Conservation (phyloP, 2,888 invertebrate species). For the Syrphus vitripennis region DNA sequence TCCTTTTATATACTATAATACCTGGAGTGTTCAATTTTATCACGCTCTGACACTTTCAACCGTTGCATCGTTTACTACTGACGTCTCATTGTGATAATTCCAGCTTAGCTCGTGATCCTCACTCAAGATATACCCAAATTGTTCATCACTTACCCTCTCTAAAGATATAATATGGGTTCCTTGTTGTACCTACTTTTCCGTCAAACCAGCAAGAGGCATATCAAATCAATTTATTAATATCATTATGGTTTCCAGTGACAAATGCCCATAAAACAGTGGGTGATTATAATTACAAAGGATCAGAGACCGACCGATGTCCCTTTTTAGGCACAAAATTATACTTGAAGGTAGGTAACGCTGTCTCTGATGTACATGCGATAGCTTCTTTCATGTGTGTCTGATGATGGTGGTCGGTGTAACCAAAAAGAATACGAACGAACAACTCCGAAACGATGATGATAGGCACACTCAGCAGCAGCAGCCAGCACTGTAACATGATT, state of each 20-base stretch:
- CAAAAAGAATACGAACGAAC: neutral
- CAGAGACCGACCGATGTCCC: slow-evolving; percentile 39
- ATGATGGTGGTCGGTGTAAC: neutral
- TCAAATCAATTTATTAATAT: slow-evolving; percentile 65
- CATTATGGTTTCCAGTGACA: slow-evolving; percentile 65
- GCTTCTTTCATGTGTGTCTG: neutral
- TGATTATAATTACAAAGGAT: slow-evolving; percentile 68
- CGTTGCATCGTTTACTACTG: no score
- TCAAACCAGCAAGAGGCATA: neutral
- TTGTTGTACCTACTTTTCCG: neutral
- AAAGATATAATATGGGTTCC: neutral
- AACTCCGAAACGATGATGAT: slow-evolving; percentile 61
- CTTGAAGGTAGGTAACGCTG: no score
- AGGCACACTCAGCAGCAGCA: slow-evolving; percentile 49
- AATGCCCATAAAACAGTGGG: slow-evolving; percentile 65
- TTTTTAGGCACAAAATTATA: slow-evolving; percentile 6
- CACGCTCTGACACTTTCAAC: neutral
- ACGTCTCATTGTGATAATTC: neutral
- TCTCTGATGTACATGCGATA: neutral
- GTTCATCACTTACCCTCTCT: neutral
- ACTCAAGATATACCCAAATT: slow-evolving; percentile 12
- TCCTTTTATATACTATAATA: neutral
- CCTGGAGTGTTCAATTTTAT: neutral
- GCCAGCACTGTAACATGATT: slow-evolving; percentile 54
- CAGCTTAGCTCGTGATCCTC: slow-evolving; percentile 15